Evolutionary conservation across 2,888 invertebrate species (phyloP).

Genomic region (Myopa tessellatipennis): DNA sequence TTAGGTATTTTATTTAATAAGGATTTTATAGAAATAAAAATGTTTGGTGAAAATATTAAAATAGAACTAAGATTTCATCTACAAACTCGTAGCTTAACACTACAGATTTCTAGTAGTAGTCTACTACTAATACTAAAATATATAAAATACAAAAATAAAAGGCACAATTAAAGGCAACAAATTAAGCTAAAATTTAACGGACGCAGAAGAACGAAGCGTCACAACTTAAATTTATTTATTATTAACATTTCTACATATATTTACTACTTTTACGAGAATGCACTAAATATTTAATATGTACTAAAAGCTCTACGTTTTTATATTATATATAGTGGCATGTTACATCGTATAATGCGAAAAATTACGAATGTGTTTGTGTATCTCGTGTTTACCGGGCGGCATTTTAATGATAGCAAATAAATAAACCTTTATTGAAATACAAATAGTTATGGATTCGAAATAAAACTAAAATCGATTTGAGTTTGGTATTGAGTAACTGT

Average conservation of each 20-base stretch:
- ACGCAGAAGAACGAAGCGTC: background rate
- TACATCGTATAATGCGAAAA: background rate
- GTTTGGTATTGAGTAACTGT: constrained; percentile 54
- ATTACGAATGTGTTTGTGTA: background rate
- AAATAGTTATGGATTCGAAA: constrained; percentile 5
- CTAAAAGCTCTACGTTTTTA: background rate
- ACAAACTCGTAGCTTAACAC: background rate
- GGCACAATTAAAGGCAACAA: background rate
- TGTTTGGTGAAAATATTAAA: background rate
- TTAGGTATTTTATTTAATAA: constrained; percentile 14
- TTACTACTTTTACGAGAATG: background rate
- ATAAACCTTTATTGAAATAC: too few relatives aligned
- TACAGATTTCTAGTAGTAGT: background rate
- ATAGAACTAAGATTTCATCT: background rate
- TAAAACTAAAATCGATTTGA: constrained; percentile 40
- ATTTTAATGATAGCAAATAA: too few relatives aligned
- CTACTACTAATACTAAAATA: background rate
- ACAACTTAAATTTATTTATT: constrained; percentile 10
- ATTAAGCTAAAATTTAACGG: background rate
- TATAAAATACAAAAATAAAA: background rate
- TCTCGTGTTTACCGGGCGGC: background rate
- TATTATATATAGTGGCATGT: background rate
- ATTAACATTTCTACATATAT: background rate
- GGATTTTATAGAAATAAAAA: background rate
- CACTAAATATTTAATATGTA: background rate